Base-by-base conservation (phyloP, 2,113 vertebrate species). In the Gobius niger region DNA sequence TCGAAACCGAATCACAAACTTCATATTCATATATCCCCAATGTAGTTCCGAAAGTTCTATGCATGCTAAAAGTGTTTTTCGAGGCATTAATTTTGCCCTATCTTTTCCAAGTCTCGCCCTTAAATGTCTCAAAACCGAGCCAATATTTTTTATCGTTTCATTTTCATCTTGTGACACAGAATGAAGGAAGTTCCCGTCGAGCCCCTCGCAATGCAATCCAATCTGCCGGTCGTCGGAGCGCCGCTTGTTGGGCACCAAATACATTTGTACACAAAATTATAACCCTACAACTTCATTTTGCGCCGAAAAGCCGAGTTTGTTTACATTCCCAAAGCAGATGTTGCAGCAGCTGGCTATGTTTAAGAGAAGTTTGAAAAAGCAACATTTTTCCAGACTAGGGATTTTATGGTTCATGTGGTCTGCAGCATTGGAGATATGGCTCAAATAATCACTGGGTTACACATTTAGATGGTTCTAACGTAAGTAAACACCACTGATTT, bases 401-500 rank as follows among this genome's bases (percentile, higher is more conserved):
- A 56, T 40, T 56, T 56, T 13, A 56, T 56, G 53, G 19, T 56
- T 56, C 53, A 56, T 34, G 19, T 56, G 53, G 53, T 56, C 53
- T 12, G 53, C 53, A 56, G 53, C 53, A 24, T 56, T 34, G 10
- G 53, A 56, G 53, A 24, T 34, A 12, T 11, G 16, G 53, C 53
- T 19, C 12, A 19, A 11, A 9, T 54, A 18, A 24, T 9, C 52
- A n/a, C 8, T 9, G 9, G 52, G 18, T 54, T 54, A 11, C 11
- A 16, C 15, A 14, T 56, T 34, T 56, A 56, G 11, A 56, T 34
- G 11, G 8, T 53, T 18, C n/a, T 18, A 53, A 53, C 24, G 34
- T 56, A 7, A 14, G 53, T 34, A 56, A 40, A 56, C 53, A 34
- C 52, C 11, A 18, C 9, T 53, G 52, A 16, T 19, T 24, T 52